These are phyloP conservation scores for Ormyrus labotus DNA, from an alignment of 2,888 invertebrate genomes.

Conservation along the genomic window DNA sequence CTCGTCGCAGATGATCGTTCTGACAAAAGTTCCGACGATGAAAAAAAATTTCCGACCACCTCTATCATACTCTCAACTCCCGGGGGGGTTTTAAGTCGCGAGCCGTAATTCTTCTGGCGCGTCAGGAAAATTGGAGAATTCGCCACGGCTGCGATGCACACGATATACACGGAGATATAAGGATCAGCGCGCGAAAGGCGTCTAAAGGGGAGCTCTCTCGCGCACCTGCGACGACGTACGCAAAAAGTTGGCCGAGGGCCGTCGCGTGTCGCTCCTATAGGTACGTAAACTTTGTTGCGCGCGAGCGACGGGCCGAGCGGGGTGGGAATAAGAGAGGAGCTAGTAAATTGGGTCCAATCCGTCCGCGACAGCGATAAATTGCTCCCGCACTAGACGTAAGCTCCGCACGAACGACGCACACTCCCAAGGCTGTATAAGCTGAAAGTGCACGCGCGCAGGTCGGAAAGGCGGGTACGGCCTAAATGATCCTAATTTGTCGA, in stretches of 20 bases:
- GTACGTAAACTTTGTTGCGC: constrained; percentile 5
- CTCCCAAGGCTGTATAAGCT: neutral
- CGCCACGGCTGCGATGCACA: too few species aligned
- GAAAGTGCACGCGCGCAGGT: neutral
- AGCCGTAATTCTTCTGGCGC: too few species aligned
- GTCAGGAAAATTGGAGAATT: too few species aligned
- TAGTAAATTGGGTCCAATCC: constrained; percentile 42
- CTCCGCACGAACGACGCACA: neutral
- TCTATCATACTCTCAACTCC: too few species aligned
- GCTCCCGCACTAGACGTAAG: neutral
- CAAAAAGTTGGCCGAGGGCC: constrained; percentile 9
- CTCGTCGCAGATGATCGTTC: too few species aligned
- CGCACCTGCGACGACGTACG: neutral
- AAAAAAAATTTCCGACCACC: too few species aligned
- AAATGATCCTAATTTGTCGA: constrained; percentile 48
- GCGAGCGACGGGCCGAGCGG: too few species aligned
- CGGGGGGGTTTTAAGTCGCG: too few species aligned
- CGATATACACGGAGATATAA: too few species aligned
- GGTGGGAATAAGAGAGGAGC: neutral
- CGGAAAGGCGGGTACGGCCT: neutral
- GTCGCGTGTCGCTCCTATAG: neutral
- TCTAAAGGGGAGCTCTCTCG: too few species aligned
- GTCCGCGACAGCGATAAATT: constrained; percentile 18
- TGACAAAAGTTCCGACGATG: too few species aligned
- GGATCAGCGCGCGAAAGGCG: too few species aligned